Evolutionary conservation across 2,797 vertebrate genomes (phyloP), one percentile per base, ranked within the genome.

Genomic region (Hyperoplus lanceolatus): DNA sequence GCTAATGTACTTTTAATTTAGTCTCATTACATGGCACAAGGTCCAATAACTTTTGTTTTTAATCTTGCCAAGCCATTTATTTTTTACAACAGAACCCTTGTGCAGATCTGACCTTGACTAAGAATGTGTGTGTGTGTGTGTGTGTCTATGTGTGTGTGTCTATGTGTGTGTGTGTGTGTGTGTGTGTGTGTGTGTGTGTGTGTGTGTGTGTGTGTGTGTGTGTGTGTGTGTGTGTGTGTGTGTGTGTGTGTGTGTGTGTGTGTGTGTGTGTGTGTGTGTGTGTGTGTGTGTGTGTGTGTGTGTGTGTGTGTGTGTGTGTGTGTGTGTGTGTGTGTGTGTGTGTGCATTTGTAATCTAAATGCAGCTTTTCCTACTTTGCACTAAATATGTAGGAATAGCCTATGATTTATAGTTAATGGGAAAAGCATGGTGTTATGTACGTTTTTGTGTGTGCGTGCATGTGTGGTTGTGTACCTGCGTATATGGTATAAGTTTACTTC

Each of bases 81-180:
- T 72, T 86, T 86, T 86, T 8, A 59, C 81, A 81, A 84, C 61
- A 64, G 70, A 50, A 65, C 66, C 73, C 18, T 82, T 85, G 80
- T 91, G 53, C 46, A 80, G n/a, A 51, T 80, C 60, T 91, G 90
- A 92, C 92, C 90, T 93, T 91, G 90, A 82, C 66, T 63, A 59
- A 83, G 60, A 79, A 48, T 78, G 21, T 58, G 12, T 67, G 38
- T 55, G 62, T 43, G 21, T 70, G 2, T 13, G 4, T 39, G 38
- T 41, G 13, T 0, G 39, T 1, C 18, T 18, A 6, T 16, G 42
- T 11, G 4, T 5, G 18, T 13, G 36, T 3, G 6, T 14, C 18
- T 14, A 9, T 45, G 18, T 11, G 18, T 36, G 18, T 16, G 15
- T 42, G 9, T 53, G 48, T 13, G 10, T 21, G 10, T 29, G 29